Evolutionary conservation across 2,888 invertebrate genomes (phyloP).

Genomic region (Odontocerum albicorne): DNA sequence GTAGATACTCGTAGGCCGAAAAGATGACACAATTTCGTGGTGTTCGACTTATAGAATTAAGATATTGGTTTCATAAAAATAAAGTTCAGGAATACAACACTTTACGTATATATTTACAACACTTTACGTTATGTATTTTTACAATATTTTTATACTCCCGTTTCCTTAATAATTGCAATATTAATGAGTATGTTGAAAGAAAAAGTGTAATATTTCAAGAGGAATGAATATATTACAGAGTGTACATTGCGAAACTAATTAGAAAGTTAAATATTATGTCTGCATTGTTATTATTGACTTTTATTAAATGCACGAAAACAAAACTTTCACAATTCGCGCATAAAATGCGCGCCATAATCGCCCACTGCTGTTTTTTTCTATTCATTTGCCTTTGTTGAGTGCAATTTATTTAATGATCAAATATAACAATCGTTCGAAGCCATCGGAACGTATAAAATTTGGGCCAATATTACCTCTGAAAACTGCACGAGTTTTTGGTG

Average conservation of each 20-base stretch:
- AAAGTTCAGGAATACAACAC: too few relatives aligned
- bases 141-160: not conserved
- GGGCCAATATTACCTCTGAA: too few relatives aligned
- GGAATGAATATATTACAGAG: not conserved
- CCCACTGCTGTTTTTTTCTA: too few relatives aligned
- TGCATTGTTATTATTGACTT: conserved; percentile 18
- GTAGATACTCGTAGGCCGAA: too few relatives aligned
- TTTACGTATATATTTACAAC: not conserved
- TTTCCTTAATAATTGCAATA: not conserved
- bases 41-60: too few relatives aligned
- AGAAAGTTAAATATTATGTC: conserved; percentile 12
- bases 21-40: too few relatives aligned
- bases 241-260: conserved; percentile 8
- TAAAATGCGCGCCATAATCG: not conserved
- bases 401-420: too few relatives aligned
- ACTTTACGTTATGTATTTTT: not conserved
- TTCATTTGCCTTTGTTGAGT: too few relatives aligned
- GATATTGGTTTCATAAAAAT: too few relatives aligned
- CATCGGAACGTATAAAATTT: too few relatives aligned
- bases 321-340: conserved; percentile 19
- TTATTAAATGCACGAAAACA: conserved; percentile 16
- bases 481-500: too few relatives aligned
- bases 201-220: not conserved
- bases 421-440: too few relatives aligned
- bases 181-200: not conserved